Evolutionary conservation across 2,113 vertebrate genomes (phyloP), one percentile per base, ranked within the genome.

Genomic region (Oostethus manadensis): DNA sequence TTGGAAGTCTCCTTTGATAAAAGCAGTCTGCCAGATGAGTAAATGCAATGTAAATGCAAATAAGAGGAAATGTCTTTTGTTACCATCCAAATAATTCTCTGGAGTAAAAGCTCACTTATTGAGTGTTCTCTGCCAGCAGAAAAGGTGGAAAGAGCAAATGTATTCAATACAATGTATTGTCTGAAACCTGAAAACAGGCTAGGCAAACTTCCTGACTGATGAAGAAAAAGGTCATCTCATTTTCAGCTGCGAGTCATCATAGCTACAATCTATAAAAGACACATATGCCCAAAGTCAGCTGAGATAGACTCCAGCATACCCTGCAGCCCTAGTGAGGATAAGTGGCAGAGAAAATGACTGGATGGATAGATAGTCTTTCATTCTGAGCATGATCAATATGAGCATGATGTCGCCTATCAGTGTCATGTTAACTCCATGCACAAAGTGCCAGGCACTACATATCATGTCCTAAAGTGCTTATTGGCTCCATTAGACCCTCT

Each of bases 381-480:
- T 50, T 47, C 38, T 16, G 56, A n/a, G n/a, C n/a, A n/a, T n/a
- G n/a, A n/a, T 0, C 35, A 18, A 2, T 11, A 53, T 8, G 48
- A 76, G 44, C 57, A 66, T 15, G 33, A 50, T 43, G 55, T 51
- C 1, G 42, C 42, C 7, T 61, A n/a, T 42, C 46, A 71, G 56
- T 57, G 60, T 64, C 64, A 49, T 16, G 16, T 69, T 64, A 8
- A n/a, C 29, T 63, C 38, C 50, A n/a, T 22, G 57, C 58, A 18
- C 50, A 76, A 66, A 67, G 61, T 64, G 66, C 77, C 81, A 76
- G 33, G 44, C 49, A 58, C 73, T 65, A 45, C 59, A 56, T 42
- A 58, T 33, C 47, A 18, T 35, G 64, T 66, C 76, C 76, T 51
- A 16, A 51, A 38, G 40, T 43, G 51, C 45, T 46, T 21, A 69